These are phyloP conservation scores for Thermophis baileyi DNA, from an alignment of 2,113 vertebrate genomes.

Conservation along the genomic window DNA sequence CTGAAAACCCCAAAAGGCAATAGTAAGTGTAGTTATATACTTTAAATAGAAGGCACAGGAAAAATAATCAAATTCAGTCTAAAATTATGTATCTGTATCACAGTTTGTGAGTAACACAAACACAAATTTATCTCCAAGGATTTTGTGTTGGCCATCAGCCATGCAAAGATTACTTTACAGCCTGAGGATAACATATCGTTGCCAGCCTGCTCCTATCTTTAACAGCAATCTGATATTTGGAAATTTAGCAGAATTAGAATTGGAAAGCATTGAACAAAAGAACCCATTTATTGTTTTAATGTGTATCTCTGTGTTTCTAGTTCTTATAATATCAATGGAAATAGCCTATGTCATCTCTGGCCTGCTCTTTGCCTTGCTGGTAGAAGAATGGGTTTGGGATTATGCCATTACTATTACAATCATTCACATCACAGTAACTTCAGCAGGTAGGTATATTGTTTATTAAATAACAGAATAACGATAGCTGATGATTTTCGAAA, in stretches of 20 bases:
- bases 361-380: constrained; percentile 79
- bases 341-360: constrained; percentile 80
- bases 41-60: not conserved
- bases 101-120: not conserved
- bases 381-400: constrained; percentile 84
- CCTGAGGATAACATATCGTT: not conserved
- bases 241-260: not conserved
- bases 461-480: not conserved
- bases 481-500: not conserved
- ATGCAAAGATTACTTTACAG: not conserved
- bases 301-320: constrained; percentile 46
- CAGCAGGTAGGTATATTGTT: constrained; percentile 63
- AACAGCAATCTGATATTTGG: not conserved
- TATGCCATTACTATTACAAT: constrained; percentile 80
- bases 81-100: not conserved
- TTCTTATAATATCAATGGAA: constrained; percentile 75
- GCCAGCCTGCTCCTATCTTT: not conserved
- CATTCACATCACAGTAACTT: constrained; percentile 78
- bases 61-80: not conserved
- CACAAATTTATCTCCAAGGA: not conserved
- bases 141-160: not conserved
- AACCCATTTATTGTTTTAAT: not conserved
- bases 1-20: not conserved
- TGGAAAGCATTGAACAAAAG: not conserved
- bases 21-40: not conserved